Evolutionary conservation across 2,113 vertebrate species (phyloP), one percentile per base, ranked within the genome.

Genomic region (Aptenodytes forsteri): DNA sequence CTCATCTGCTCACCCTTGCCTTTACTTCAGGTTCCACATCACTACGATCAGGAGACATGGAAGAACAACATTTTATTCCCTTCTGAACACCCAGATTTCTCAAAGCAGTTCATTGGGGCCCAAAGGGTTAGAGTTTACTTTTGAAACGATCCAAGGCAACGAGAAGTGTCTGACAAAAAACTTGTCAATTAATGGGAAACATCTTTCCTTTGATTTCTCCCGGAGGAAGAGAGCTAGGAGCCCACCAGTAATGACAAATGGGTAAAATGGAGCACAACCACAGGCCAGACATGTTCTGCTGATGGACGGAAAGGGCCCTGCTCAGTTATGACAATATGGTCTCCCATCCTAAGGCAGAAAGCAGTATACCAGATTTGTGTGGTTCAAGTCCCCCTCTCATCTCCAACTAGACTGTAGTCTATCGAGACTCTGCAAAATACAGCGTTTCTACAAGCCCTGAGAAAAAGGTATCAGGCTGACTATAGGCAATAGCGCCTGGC

Each of bases 31-130:
- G 44, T 64, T 72, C 62, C 70, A 42, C 0, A 0, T 34, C 64
- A 22, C 13, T 16, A 9, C 0, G 0, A 72, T 2, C 1, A 65
- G 0, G 3, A 78, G 58, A 90, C 5, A 10, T 9, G 22, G 52
- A 75, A 54, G 30, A 77, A 72, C 11, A 71, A 32, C 20, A 7
- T 22, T 83, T 59, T 47, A 58, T 13, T 72, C 32, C 54, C 25
- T 80, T 80, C 20, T 36, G 25, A 89, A 75, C 72, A 80, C 4
- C 4, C 32, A 7, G 64, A 46, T 81, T 71, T 84, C 65, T 72
- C 83, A 79, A 29, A 91, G 66, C 34, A 46, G 16, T 21, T 82
- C 70, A 54, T 0, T 19, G 7, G 14, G 29, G 54, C 22, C 34
- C 49, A 65, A 76, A 76, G 62, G 36, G 11, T 15, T 15, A 40